Conservation (phyloP, 2,888 invertebrate genomes). For the Phragmatobia fuliginosa region DNA sequence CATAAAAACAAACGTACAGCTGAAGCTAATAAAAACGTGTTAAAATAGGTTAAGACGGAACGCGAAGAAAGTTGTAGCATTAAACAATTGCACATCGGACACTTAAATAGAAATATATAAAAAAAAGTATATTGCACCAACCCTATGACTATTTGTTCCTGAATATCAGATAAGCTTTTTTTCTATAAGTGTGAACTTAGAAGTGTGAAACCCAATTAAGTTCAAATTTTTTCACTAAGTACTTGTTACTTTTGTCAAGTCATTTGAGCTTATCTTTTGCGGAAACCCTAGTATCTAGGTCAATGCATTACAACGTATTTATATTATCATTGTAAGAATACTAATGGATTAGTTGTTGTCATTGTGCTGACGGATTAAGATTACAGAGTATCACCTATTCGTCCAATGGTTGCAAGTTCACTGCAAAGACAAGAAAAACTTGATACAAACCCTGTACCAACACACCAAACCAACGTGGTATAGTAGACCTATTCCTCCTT, state of each 20-base stretch:
- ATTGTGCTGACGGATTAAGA: too few species aligned
- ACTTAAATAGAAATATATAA: background rate
- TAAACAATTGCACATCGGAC: background rate
- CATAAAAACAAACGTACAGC: too few species aligned
- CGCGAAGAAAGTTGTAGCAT: background rate
- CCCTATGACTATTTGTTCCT: constrained; percentile 43
- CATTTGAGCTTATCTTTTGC: constrained; percentile 13
- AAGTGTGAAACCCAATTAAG: constrained; percentile 76
- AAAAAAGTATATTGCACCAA: background rate
- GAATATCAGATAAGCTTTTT: constrained; percentile 58
- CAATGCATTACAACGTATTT: background rate
- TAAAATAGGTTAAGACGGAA: background rate
- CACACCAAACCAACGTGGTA: too few species aligned
- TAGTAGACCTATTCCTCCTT: too few species aligned
- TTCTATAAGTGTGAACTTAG: constrained; percentile 73
- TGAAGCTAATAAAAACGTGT: too few species aligned
- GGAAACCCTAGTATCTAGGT: background rate
- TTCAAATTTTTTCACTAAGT: constrained; percentile 5
- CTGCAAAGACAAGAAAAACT: too few species aligned
- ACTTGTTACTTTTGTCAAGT: constrained; percentile 11
- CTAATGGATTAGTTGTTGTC: too few species aligned
- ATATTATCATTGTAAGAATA: background rate
- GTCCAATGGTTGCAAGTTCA: too few species aligned
- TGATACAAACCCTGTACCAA: too few species aligned
- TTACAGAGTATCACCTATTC: too few species aligned